Conservation (phyloP, 1,140 invertebrate genomes). For the Hypothenemus hampei region DNA sequence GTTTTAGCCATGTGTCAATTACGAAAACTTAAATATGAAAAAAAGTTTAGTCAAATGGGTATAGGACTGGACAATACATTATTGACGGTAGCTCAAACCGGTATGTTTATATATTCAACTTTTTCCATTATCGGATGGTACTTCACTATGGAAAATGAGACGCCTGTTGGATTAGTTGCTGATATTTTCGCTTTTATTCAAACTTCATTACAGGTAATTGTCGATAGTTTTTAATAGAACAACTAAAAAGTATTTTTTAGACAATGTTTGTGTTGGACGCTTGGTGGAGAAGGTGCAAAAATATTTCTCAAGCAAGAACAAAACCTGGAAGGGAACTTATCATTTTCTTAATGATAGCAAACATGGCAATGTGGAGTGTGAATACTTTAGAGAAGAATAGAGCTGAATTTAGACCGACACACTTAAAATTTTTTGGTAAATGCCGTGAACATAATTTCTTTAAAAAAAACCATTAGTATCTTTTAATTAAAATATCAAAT, state of each 20-base stretch:
- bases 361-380: slow-evolving; percentile 83
- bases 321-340: slow-evolving; percentile 80
- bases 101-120: slow-evolving; percentile 83
- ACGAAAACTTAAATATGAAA: slow-evolving; percentile 55
- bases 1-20: slow-evolving; percentile 58
- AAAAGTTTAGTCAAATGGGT: slow-evolving; percentile 40
- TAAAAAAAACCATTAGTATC: too few species aligned
- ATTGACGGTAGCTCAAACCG: slow-evolving; percentile 79
- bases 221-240: background rate
- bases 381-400: slow-evolving; percentile 78
- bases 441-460: background rate
- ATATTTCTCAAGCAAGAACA: slow-evolving; percentile 55
- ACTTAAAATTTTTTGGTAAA: slow-evolving; percentile 69
- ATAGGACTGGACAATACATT: slow-evolving; percentile 79
- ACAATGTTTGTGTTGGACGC: slow-evolving; percentile 83
- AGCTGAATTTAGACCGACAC: slow-evolving; percentile 73
- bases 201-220: slow-evolving; percentile 52
- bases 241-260: slow-evolving; percentile 40
- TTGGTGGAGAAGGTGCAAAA: slow-evolving; percentile 62
- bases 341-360: slow-evolving; percentile 77
- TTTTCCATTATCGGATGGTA: slow-evolving; percentile 80
- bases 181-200: slow-evolving; percentile 61
- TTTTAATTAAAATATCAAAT: background rate
- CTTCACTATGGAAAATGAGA: slow-evolving; percentile 54
- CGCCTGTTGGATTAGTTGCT: slow-evolving; percentile 50